These are phyloP conservation scores for Sturnira hondurensis DNA, from an alignment of 2,113 vertebrate species.

Conservation along the genomic window DNA sequence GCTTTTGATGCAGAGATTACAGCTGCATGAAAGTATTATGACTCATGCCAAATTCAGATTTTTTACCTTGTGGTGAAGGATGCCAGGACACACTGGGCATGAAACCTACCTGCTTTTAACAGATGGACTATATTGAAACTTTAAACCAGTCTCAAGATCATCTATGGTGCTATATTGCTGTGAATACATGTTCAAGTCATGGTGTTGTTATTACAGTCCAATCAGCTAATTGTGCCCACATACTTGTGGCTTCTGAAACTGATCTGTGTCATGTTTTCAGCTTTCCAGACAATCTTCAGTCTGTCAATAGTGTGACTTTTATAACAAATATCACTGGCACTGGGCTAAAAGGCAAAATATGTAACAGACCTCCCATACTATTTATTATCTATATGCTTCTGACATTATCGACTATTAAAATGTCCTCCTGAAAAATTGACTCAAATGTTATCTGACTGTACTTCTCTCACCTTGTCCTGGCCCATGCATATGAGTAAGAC, in stretches of 20 bases:
- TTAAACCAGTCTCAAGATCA: neutral
- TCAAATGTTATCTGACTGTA: neutral
- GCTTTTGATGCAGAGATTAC: neutral
- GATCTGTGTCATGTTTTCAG: neutral
- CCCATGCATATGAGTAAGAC: neutral
- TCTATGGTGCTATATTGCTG: too few species aligned
- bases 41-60: neutral
- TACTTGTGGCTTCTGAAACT: neutral
- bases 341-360: neutral
- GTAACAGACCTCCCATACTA: neutral
- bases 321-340: neutral
- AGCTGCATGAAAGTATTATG: neutral
- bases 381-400: neutral
- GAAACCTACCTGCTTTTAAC: neutral
- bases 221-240: neutral
- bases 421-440: neutral
- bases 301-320: neutral
- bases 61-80: neutral
- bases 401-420: neutral
- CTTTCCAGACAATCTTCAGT: neutral
- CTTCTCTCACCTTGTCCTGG: neutral
- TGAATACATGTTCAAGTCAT: neutral
- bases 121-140: neutral
- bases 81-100: neutral
- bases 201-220: neutral